Percentiles rank a stretch among this genome's conserved stretches.
Evolutionary conservation across 1,140 invertebrate genomes (phyloP).

Genomic region (Drosophila arizonae): DNA sequence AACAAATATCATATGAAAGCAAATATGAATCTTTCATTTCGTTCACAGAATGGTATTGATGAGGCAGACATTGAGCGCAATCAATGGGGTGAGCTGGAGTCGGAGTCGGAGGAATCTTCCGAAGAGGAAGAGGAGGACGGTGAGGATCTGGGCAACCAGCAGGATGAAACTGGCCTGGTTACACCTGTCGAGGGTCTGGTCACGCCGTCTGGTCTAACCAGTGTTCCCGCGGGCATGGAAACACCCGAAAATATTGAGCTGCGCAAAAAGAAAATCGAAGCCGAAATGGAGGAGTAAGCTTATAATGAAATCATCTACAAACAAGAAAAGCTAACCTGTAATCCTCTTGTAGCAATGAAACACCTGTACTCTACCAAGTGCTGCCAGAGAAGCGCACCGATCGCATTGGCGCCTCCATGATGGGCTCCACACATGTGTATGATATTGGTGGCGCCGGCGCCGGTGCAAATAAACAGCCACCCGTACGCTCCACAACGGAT

Average conservation of each 20-base stretch:
- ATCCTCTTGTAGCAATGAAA: slow-evolving; percentile 87
- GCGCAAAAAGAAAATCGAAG: slow-evolving; percentile 98
- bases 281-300: slow-evolving; percentile 95
- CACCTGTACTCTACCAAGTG: slow-evolving; percentile 95
- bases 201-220: slow-evolving; percentile 97
- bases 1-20: background rate
- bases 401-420: slow-evolving; percentile 96
- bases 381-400: slow-evolving; percentile 97
- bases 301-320: no score
- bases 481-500: slow-evolving; percentile 80
- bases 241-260: slow-evolving; percentile 99
- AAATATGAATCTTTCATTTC: slow-evolving; percentile 2
- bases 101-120: slow-evolving; percentile 96
- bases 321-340: slow-evolving; percentile 3
- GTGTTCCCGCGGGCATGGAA: slow-evolving; percentile 97
- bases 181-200: slow-evolving; percentile 94
- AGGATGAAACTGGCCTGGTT: slow-evolving; percentile 88
- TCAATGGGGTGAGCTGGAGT: slow-evolving; percentile 98
- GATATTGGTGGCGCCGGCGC: slow-evolving; percentile 86
- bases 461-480: slow-evolving; percentile 82
- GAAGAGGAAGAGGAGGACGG: slow-evolving; percentile 92
- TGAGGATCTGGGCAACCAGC: slow-evolving; percentile 87
- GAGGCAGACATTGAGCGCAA: slow-evolving; percentile 96
- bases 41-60: slow-evolving; percentile 86
- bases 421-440: slow-evolving; percentile 99